phyloP scores from a whole-genome alignment of 2,888 invertebrate species.

The Oligia latruncula region DNA sequence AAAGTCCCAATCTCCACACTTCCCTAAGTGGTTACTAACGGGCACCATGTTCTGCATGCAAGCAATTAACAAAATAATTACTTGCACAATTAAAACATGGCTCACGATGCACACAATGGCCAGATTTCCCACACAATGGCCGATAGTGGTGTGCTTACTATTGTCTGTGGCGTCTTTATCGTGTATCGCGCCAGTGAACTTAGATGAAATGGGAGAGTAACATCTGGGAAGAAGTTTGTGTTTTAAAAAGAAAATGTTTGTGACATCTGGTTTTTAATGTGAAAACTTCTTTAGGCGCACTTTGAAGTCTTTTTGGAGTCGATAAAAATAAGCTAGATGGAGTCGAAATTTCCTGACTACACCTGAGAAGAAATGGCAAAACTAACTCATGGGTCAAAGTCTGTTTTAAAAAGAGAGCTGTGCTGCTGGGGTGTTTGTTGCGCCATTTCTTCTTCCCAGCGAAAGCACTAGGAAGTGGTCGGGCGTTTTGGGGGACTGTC shows the following conservation, averaged over 20 bases:
- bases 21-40: constrained; percentile 34
- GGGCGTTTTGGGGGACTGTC: too few species aligned
- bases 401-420: too few species aligned
- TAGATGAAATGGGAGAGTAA: constrained; percentile 38
- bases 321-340: too few species aligned
- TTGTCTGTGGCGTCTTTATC: constrained; percentile 53
- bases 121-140: constrained; percentile 55
- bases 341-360: too few species aligned
- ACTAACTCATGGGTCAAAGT: too few species aligned
- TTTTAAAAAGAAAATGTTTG: constrained; percentile 30
- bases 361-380: too few species aligned
- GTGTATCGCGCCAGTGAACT: constrained; percentile 47
- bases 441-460: too few species aligned
- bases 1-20: constrained; percentile 22
- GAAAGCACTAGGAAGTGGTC: too few species aligned
- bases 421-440: too few species aligned
- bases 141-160: constrained; percentile 46
- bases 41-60: constrained; percentile 29
- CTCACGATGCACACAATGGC: constrained; percentile 44
- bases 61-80: constrained; percentile 59
- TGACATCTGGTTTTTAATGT: background rate
- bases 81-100: constrained; percentile 50
- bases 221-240: constrained; percentile 23
- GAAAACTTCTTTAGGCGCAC: background rate
- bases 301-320: background rate